These are phyloP conservation scores for Theonella swinhoei DNA, from an alignment of 37 sponge, comb jelly and placozoan species.

Conservation along the genomic window DNA sequence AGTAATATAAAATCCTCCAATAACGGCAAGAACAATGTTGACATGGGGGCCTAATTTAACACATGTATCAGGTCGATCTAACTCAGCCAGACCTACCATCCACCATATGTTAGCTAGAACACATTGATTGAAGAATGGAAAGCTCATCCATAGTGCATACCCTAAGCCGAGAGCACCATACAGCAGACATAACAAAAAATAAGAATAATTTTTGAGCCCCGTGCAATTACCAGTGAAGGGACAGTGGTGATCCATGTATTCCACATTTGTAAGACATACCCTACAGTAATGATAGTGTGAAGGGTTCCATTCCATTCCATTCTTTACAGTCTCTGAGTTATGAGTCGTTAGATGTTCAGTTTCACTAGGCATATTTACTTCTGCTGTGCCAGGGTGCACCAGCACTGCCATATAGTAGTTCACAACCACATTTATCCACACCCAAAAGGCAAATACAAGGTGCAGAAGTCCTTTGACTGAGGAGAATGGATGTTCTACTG, in stretches of 20 bases:
- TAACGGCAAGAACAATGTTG: slow-evolving; percentile 41
- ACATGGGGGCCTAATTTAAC: slow-evolving; percentile 26
- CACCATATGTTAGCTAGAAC: slow-evolving; percentile 16
- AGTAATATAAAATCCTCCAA: slow-evolving; percentile 24
- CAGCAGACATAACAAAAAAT: slow-evolving; percentile 47
- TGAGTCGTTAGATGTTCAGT: no score
- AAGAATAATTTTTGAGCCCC: slow-evolving; percentile 56
- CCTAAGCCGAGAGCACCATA: slow-evolving; percentile 47
- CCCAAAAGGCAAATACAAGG: slow-evolving; percentile 60
- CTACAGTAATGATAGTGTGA: slow-evolving; percentile 27
- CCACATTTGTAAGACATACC: slow-evolving; percentile 22
- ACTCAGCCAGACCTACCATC: slow-evolving; percentile 5
- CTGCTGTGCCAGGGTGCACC: slow-evolving; percentile 31
- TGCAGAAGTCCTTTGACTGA: slow-evolving; percentile 43
- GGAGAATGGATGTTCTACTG: background rate
- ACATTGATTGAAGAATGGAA: slow-evolving; percentile 48
- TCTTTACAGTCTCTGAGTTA: background rate
- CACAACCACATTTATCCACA: slow-evolving; percentile 51
- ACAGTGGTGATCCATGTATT: slow-evolving; percentile 74
- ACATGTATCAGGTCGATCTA: background rate
- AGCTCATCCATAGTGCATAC: slow-evolving; percentile 50
- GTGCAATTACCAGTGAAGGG: slow-evolving; percentile 74
- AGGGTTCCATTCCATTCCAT: slow-evolving; percentile 43
- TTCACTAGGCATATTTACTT: background rate
- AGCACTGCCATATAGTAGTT: slow-evolving; percentile 52